Base-by-base conservation (phyloP, 2,888 invertebrate genomes). In the Stenodema calcarata region DNA sequence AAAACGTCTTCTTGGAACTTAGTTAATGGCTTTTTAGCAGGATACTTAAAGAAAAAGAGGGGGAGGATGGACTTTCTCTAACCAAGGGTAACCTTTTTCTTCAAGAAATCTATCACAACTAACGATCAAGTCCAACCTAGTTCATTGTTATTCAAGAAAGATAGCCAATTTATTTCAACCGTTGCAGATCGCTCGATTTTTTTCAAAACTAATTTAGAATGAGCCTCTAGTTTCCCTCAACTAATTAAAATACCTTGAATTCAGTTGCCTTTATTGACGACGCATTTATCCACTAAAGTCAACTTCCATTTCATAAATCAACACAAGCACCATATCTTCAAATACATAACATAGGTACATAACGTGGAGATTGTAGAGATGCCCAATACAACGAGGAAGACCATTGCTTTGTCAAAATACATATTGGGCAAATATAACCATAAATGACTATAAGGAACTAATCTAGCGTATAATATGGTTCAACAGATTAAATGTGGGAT, bases 11-110 rank as follows among this genome's bases (percentile, higher is more conserved):
- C 81, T 81, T 23, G 42, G 81, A 81, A 81, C 81, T 81, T 69
- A 35, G 81, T 81, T 80, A 80, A 80, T 80, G 41, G 80, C 69
- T 81, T 81, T 44, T 62, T 9, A 23, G 9, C 69, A 14, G 30
- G 30, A n/a, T 41, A 35, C 80, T 41, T 47, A 69, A 81, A 35
- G 69, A 81, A 81, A 81, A 30, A 28, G 69, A 41, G 81, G 30
- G 41, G 81, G 81, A 69, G 81, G 81, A 80, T 80, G 80, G 80
- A 81, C 81, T 81, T 81, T 81, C 81, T 81, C 81, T 69, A 69
- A 62, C 54, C 28, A 30, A 16, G n/a, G 44, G 23, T 78, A 69
- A 69, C 50, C 12, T 79, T 79, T 80, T 35, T 23, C 69, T 41
- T 12, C 44, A 76, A 76, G 76, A 76, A 62, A 81, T 81, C 81